Conservation (phyloP, 2,888 invertebrate genomes). For the Tholera decimalis region DNA sequence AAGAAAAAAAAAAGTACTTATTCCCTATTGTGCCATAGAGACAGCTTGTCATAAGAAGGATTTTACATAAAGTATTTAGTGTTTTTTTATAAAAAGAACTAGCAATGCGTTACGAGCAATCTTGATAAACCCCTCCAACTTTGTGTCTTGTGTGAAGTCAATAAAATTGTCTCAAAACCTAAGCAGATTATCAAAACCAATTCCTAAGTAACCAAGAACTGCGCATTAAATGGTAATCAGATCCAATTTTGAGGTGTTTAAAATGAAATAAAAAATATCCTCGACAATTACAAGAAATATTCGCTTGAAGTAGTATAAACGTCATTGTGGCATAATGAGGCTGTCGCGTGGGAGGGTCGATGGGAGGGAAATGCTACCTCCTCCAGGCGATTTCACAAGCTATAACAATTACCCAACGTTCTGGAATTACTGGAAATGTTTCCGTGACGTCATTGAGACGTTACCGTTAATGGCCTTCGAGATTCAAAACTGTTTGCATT, state of each 20-base stretch:
- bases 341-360: constrained; percentile 62
- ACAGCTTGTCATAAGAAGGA: too few relatives aligned
- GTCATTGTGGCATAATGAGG: constrained; percentile 63
- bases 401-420: constrained; percentile 75
- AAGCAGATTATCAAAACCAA: constrained; percentile 6
- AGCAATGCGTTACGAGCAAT: too few relatives aligned
- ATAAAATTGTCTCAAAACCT: background rate
- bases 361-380: constrained; percentile 60
- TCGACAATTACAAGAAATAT: constrained; percentile 47
- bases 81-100: too few relatives aligned
- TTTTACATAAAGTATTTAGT: too few relatives aligned
- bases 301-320: constrained; percentile 55
- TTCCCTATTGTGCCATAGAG: too few relatives aligned
- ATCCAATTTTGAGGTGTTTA: constrained; percentile 23
- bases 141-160: background rate
- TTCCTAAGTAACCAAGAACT: constrained; percentile 16
- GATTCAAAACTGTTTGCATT: constrained; percentile 29
- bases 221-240: constrained; percentile 23
- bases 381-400: constrained; percentile 68
- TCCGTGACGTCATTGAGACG: constrained; percentile 66
- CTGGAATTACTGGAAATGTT: constrained; percentile 70
- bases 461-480: constrained; percentile 21
- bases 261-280: constrained; percentile 42
- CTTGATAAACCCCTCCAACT: too few relatives aligned
- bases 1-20: too few relatives aligned